Conservation (phyloP, 2,888 invertebrate genomes). For the Tenthredo distinguenda region DNA sequence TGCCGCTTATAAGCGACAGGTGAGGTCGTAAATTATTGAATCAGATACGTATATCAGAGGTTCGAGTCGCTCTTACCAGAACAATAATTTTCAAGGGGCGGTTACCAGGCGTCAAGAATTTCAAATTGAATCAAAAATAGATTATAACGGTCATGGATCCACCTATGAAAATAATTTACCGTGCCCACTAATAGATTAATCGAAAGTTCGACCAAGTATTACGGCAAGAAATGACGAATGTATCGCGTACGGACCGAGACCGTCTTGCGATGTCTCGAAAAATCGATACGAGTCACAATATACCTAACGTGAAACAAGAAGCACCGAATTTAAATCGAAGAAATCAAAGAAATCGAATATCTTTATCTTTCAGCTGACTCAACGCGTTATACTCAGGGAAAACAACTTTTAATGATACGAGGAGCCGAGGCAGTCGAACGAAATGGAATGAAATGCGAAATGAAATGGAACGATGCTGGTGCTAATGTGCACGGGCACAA, state of each 20-base stretch:
- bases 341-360: not conserved
- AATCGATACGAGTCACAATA: not conserved
- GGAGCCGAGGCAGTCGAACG: conserved; percentile 15
- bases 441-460: conserved; percentile 1
- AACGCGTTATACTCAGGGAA: not conserved
- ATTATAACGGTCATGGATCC: conserved; percentile 6
- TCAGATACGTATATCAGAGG: conserved; percentile 45
- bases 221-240: not conserved
- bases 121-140: conserved; percentile 34
- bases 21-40: conserved; percentile 47
- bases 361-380: not conserved
- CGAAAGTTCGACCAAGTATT: not conserved
- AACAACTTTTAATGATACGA: conserved; percentile 38
- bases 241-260: not conserved
- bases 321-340: not conserved
- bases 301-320: not conserved
- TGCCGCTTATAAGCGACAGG: conserved; percentile 45
- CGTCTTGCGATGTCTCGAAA: not conserved
- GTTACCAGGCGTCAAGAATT: conserved; percentile 6
- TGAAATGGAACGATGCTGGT: conserved; percentile 42
- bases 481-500: conserved; percentile 37
- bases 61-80: conserved; percentile 18
- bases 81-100: conserved; percentile 32
- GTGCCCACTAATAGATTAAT: not conserved
- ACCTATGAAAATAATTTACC: not conserved